Conservation (phyloP, 2,113 vertebrate genomes). For the Colinus virginianus region DNA sequence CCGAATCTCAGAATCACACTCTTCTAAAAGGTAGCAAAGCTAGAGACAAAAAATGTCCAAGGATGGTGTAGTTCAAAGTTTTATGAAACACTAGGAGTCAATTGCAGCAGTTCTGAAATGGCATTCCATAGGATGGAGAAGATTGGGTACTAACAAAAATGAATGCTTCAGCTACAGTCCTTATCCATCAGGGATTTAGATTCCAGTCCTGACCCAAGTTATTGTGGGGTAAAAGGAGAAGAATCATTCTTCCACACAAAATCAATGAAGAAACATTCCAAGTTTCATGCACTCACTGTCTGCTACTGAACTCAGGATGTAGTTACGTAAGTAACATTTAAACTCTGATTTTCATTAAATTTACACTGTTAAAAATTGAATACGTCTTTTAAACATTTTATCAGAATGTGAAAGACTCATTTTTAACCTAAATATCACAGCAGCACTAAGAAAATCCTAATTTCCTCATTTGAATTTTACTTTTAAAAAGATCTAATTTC, state of each 20-base stretch:
- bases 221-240: neutral
- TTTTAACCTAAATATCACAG: neutral
- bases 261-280: neutral
- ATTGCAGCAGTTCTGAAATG: neutral
- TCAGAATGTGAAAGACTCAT: neutral
- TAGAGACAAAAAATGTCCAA: neutral
- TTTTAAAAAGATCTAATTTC: neutral
- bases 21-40: neutral
- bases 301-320: fast-evolving
- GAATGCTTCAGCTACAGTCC: neutral
- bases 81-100: neutral
- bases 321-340: neutral
- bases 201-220: neutral
- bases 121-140: neutral
- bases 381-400: neutral
- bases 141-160: neutral
- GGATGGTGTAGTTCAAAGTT: neutral
- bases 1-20: neutral
- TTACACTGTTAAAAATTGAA: neutral
- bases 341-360: neutral
- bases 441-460: neutral
- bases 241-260: neutral
- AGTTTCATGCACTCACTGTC: neutral
- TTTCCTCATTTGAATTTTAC: neutral
- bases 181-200: neutral